Conservation (phyloP, 2,888 invertebrate genomes). For the Mesochorus sp. region DNA sequence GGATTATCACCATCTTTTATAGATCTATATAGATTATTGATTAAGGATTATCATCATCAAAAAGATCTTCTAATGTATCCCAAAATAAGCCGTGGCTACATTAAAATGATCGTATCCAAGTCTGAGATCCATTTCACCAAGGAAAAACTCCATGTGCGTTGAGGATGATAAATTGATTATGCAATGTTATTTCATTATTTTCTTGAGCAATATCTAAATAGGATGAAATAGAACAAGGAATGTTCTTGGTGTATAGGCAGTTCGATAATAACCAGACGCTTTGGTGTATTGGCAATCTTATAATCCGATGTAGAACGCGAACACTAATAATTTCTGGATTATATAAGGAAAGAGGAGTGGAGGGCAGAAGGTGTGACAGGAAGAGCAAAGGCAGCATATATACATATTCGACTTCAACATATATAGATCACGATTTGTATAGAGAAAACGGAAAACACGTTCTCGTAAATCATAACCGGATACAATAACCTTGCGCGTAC, state of each 20-base stretch:
- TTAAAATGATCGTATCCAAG: too few relatives aligned
- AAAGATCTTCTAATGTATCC: too few relatives aligned
- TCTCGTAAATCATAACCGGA: conserved; percentile 67
- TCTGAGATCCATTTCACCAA: too few relatives aligned
- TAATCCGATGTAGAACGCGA: not conserved
- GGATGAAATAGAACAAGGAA: not conserved
- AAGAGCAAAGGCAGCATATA: not conserved
- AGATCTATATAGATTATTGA: too few relatives aligned
- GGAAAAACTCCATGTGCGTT: too few relatives aligned
- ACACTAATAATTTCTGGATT: conserved; percentile 26
- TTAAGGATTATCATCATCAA: too few relatives aligned
- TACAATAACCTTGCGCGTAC: conserved; percentile 62
- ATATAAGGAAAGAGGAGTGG: not conserved
- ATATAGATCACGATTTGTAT: conserved; percentile 67
- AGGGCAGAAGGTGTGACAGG: conserved; percentile 12
- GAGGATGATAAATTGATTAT: too few relatives aligned
- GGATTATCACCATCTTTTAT: too few relatives aligned
- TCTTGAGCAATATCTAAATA: too few relatives aligned
- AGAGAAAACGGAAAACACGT: conserved; percentile 64
- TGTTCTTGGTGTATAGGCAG: not conserved
- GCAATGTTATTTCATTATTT: too few relatives aligned
- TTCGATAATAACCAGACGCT: conserved; percentile 3
- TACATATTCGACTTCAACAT: not conserved
- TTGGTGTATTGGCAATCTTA: not conserved
- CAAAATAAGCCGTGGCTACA: too few relatives aligned